A percentile compares a stretch with the other conserved stretches of the same genome.
Evolutionary conservation across 1,140 invertebrate species (phyloP).

Genomic region (Tachypleus tridentatus): DNA sequence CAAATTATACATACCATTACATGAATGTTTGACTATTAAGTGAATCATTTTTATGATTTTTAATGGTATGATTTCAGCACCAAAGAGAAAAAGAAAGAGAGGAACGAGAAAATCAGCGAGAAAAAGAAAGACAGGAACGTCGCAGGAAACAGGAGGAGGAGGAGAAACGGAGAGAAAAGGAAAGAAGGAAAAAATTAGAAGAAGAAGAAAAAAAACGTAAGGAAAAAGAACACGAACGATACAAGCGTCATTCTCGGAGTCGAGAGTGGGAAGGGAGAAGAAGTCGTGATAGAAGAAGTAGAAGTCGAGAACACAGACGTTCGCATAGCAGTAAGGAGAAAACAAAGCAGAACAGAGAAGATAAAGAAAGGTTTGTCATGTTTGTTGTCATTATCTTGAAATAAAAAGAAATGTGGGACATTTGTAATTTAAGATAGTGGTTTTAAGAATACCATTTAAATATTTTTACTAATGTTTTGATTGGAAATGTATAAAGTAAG

Average conservation of each 20-base stretch:
- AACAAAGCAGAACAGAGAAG: background rate
- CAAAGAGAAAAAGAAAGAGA: constrained; percentile 27
- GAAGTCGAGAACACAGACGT: constrained; percentile 24
- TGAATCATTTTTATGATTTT: background rate
- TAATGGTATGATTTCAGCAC: constrained; percentile 11
- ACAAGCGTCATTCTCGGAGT: background rate
- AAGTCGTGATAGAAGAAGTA: constrained; percentile 7
- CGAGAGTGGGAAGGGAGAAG: constrained; percentile 15
- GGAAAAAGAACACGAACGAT: constrained; percentile 7
- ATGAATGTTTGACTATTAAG: too few relatives aligned
- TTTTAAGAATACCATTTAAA: too few relatives aligned
- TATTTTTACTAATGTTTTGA: too few relatives aligned
- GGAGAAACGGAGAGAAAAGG: constrained; percentile 21
- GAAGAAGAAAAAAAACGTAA: constrained; percentile 10
- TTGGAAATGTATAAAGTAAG: too few relatives aligned
- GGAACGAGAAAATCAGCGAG: constrained; percentile 27
- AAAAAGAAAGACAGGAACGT: constrained; percentile 30
- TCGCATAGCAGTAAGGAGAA: constrained; percentile 14
- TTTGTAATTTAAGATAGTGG: too few relatives aligned
- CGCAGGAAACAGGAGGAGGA: constrained; percentile 13
- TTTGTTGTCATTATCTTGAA: too few relatives aligned
- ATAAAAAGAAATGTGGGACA: too few relatives aligned
- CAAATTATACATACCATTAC: too few relatives aligned
- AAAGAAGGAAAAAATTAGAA: constrained; percentile 19
- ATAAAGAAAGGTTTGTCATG: too few relatives aligned